phyloP scores from a whole-genome alignment of 2,797 vertebrate species.

The Coranthus polyacanthus region DNA sequence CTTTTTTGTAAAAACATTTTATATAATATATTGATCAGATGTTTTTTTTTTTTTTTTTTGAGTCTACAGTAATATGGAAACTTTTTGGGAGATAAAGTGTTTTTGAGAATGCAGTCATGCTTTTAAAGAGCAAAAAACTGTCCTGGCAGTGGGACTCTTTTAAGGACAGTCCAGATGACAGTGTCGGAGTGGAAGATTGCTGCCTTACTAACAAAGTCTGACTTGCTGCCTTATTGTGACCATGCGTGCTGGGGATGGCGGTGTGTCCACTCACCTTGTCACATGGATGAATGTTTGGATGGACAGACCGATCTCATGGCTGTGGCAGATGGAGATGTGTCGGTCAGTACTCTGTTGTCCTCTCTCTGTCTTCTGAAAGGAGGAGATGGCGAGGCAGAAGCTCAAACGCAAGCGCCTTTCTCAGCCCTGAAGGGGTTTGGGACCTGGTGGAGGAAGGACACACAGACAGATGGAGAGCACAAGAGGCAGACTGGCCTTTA shows the following conservation, averaged over 20 bases:
- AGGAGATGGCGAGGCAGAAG: constrained; percentile 84
- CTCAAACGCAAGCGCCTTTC: constrained; percentile 85
- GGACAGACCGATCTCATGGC: constrained; percentile 54
- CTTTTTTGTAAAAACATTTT: constrained; percentile 84
- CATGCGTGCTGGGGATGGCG: constrained; percentile 60
- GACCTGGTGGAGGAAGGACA: constrained; percentile 51
- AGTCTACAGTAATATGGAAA: constrained; percentile 61
- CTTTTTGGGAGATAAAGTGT: constrained; percentile 53
- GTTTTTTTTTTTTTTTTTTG: constrained; percentile 41
- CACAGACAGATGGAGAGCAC: constrained; percentile 47
- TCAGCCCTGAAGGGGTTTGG: constrained; percentile 79
- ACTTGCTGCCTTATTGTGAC: constrained; percentile 61
- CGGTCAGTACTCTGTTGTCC: constrained; percentile 72
- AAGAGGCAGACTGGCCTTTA: constrained; percentile 40
- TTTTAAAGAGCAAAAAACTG: constrained; percentile 50
- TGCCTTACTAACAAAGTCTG: constrained; percentile 76
- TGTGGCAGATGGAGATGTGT: constrained; percentile 51
- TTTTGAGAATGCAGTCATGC: constrained; percentile 43
- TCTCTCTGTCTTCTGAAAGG: constrained; percentile 83
- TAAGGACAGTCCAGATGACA: constrained; percentile 60
- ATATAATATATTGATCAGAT: constrained; percentile 93
- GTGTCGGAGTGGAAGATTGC: constrained; percentile 55
- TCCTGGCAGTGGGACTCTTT: constrained; percentile 71
- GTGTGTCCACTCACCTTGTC: constrained; percentile 55
- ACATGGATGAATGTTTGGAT: constrained; percentile 35